Conservation (phyloP, 2,113 vertebrate genomes). For the Platysternon megacephalum region DNA sequence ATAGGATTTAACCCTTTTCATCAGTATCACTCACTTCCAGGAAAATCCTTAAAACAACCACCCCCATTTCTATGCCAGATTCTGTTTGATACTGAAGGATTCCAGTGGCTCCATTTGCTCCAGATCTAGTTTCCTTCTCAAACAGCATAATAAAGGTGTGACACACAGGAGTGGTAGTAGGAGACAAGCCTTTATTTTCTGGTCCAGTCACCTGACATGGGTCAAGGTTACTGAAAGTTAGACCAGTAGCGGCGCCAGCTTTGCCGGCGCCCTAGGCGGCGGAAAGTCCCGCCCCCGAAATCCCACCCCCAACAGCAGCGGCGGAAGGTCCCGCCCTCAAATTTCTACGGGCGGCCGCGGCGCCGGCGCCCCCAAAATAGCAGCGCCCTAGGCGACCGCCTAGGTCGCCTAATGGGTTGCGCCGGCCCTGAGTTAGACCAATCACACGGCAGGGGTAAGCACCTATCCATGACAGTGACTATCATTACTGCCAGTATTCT, state of each 20-base stretch:
- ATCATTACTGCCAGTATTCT: background rate
- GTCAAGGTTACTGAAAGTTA: background rate
- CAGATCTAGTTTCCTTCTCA: background rate
- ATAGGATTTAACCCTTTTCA: background rate
- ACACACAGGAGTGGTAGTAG: background rate
- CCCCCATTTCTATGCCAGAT: background rate
- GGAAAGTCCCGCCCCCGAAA: no score
- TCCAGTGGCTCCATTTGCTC: background rate
- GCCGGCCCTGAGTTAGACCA: background rate
- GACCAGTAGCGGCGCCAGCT: no score
- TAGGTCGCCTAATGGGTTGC: no score
- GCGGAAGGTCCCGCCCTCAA: no score
- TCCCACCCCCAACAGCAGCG: no score
- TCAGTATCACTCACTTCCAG: background rate
- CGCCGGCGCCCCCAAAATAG: no score
- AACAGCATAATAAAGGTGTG: background rate
- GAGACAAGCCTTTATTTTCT: background rate
- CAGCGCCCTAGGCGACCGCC: no score
- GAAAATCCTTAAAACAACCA: background rate
- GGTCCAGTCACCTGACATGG: background rate
- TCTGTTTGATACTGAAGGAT: background rate
- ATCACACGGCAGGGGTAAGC: background rate
- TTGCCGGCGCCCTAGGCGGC: no score
- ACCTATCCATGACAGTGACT: background rate
- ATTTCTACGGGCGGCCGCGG: no score